Conservation (phyloP, 2,888 invertebrate genomes). For the Scaptomyza cyrtandrae region DNA sequence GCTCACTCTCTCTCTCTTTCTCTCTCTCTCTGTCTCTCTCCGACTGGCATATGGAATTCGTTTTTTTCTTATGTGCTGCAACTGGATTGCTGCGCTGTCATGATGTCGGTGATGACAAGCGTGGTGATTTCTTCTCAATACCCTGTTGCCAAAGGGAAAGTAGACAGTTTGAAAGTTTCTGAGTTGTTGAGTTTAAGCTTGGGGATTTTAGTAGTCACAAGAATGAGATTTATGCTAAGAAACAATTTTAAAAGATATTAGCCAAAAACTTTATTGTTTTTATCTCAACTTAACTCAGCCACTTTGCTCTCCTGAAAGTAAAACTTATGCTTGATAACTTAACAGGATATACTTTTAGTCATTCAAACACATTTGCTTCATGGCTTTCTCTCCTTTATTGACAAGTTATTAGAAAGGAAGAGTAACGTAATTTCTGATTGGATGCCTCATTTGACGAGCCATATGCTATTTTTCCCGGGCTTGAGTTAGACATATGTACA, state of each 20-base stretch:
- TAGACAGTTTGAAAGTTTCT: background rate
- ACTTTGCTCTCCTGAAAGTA: background rate
- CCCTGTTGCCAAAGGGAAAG: conserved; percentile 9
- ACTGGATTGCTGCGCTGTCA: conserved; percentile 39
- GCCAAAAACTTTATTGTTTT: no score
- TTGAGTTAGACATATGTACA: conserved; percentile 2
- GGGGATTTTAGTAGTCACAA: no score
- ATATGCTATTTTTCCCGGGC: conserved; percentile 22
- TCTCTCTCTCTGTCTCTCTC: no score
- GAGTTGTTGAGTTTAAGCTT: no score
- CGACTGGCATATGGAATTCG: conserved; percentile 45
- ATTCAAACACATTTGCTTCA: background rate
- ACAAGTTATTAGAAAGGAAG: conserved; percentile 41
- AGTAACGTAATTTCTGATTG: conserved; percentile 49
- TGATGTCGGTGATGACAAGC: conserved; percentile 35
- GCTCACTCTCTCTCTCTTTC: background rate
- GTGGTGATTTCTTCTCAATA: conserved; percentile 9
- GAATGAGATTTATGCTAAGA: no score
- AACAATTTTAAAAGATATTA: no score
- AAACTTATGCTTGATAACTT: background rate
- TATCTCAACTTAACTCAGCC: no score
- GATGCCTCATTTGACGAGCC: conserved; percentile 49
- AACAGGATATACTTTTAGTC: conserved; percentile 15
- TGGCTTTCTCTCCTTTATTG: conserved; percentile 17
- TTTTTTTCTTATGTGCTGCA: conserved; percentile 6